These are phyloP conservation scores for Centruroides sculpturatus DNA, from an alignment of 1,140 invertebrate genomes.

Conservation along the genomic window DNA sequence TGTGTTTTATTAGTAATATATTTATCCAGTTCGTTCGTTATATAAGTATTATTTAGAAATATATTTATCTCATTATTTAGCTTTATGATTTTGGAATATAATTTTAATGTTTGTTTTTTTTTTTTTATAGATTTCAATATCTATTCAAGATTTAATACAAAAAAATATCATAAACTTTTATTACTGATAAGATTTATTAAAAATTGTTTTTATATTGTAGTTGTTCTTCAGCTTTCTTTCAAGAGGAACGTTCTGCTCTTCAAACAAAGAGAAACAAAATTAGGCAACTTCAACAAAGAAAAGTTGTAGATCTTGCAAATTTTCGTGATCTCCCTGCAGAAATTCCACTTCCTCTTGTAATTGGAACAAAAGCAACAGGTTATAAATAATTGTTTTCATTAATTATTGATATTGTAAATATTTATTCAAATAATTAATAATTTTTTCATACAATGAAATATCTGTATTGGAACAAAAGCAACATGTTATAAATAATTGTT, in stretches of 20 bases:
- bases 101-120: neutral
- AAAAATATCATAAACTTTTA: constrained; percentile 6
- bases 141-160: neutral
- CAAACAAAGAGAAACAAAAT: constrained; percentile 84
- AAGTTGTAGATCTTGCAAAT: constrained; percentile 59
- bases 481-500: constrained; percentile 37
- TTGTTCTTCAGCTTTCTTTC: constrained; percentile 68
- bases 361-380: constrained; percentile 79
- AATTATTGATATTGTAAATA: too few species aligned
- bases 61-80: neutral
- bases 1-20: too few species aligned
- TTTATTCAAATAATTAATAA: too few species aligned
- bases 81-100: neutral
- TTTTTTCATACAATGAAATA: too few species aligned
- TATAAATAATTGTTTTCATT: constrained; percentile 35
- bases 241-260: constrained; percentile 79
- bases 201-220: constrained; percentile 17
- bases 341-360: constrained; percentile 87
- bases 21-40: too few species aligned
- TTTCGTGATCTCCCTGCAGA: constrained; percentile 86
- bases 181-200: neutral
- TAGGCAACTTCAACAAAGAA: constrained; percentile 82
- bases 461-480: constrained; percentile 96
- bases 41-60: too few species aligned
- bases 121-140: neutral